These are phyloP conservation scores for Gonioctena quinquepunctata DNA, from an alignment of 1,140 invertebrate genomes.

Conservation along the genomic window DNA sequence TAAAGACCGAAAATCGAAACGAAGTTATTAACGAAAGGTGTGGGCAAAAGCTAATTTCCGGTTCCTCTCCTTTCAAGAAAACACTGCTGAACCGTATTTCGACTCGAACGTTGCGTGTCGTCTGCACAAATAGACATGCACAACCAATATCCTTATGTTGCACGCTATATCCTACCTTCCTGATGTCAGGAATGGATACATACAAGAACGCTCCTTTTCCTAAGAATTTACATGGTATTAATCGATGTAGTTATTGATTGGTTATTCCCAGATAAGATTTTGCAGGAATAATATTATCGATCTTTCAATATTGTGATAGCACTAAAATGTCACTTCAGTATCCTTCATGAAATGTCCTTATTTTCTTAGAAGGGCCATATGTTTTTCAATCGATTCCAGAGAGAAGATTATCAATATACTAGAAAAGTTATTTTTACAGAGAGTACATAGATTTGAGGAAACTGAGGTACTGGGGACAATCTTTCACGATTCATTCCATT, in stretches of 20 bases:
- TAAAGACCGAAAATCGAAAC: not conserved
- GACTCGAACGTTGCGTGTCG: slow-evolving; percentile 1
- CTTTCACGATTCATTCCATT: too few relatives aligned
- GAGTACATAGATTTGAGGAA: too few relatives aligned
- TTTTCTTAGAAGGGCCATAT: too few relatives aligned
- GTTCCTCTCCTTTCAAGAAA: slow-evolving; percentile 16
- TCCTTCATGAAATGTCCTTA: too few relatives aligned
- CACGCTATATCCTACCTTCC: not conserved
- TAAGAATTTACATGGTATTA: not conserved
- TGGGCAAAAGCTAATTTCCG: slow-evolving; percentile 17
- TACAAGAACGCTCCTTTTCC: not conserved
- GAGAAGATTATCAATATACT: too few relatives aligned
- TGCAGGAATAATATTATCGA: too few relatives aligned
- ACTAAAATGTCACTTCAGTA: too few relatives aligned
- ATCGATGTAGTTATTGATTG: not conserved
- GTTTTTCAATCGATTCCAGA: too few relatives aligned
- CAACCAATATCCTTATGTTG: not conserved
- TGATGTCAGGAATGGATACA: not conserved
- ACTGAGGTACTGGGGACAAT: too few relatives aligned
- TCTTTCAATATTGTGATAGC: too few relatives aligned
- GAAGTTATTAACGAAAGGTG: slow-evolving; percentile 18
- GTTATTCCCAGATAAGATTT: too few relatives aligned
- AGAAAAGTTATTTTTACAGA: too few relatives aligned
- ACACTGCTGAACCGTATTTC: slow-evolving; percentile 2
- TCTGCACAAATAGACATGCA: not conserved